phyloP scores from a whole-genome alignment of 2,888 invertebrate genomes.

The Lacanobia oleracea region DNA sequence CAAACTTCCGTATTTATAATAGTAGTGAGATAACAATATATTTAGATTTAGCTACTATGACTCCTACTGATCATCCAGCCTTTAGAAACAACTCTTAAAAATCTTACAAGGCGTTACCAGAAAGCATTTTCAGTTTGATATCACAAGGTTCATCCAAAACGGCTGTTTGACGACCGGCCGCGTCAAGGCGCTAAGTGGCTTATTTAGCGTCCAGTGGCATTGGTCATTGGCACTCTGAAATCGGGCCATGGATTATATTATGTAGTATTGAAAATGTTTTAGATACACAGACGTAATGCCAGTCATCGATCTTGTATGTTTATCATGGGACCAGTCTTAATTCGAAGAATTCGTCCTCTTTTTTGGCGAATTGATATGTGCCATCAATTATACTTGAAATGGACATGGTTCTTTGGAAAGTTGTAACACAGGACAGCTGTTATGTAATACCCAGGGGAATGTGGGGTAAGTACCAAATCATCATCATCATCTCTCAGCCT shows the following conservation, averaged over 20 bases:
- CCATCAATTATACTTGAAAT: background rate
- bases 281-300: background rate
- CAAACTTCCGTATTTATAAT: no score
- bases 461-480: no score
- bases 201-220: conserved; percentile 45
- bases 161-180: background rate
- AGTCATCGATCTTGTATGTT: background rate
- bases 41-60: background rate
- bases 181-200: conserved; percentile 42
- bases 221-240: conserved; percentile 33
- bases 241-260: conserved; percentile 49
- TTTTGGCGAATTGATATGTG: background rate
- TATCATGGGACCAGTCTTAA: background rate
- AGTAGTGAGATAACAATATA: no score
- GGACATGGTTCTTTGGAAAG: background rate
- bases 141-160: conserved; percentile 13
- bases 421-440: background rate
- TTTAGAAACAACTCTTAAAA: background rate
- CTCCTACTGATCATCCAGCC: background rate
- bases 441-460: background rate
- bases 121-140: background rate
- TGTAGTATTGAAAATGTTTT: conserved; percentile 13
- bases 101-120: background rate
- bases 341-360: no score
- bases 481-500: no score